Conservation (phyloP, 2,888 invertebrate species). For the Amiota communis region DNA sequence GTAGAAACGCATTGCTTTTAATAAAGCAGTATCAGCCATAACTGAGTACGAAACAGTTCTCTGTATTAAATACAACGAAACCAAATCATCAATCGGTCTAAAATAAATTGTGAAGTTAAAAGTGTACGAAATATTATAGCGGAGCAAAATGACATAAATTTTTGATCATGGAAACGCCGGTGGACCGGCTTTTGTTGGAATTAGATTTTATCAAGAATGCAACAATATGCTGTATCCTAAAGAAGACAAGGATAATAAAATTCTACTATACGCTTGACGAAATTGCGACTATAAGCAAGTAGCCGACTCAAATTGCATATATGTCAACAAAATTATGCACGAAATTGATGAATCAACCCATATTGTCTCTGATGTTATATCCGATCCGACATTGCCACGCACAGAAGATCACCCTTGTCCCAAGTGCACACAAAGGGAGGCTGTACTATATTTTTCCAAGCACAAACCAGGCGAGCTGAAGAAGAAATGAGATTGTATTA, state of each 20-base stretch:
- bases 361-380: too few relatives aligned
- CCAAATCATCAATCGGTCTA: too few relatives aligned
- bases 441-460: conserved; percentile 99
- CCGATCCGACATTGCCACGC: conserved; percentile 96
- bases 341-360: too few relatives aligned
- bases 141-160: conserved; percentile 53
- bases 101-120: too few relatives aligned
- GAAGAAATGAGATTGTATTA: conserved; percentile 98
- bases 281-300: conserved; percentile 98
- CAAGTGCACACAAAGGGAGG: conserved; percentile 93
- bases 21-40: too few relatives aligned
- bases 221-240: conserved; percentile 99
- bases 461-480: conserved; percentile 96
- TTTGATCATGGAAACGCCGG: conserved; percentile 73
- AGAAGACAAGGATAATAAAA: conserved; percentile 98
- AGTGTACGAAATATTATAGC: too few relatives aligned
- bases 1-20: too few relatives aligned
- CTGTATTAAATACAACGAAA: too few relatives aligned
- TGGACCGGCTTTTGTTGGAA: conserved; percentile 96
- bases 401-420: conserved; percentile 99
- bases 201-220: conserved; percentile 98
- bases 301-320: conserved; percentile 98
- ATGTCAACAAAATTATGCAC: conserved; percentile 99
- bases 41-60: too few relatives aligned
- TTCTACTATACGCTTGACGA: conserved; percentile 94